Base-by-base conservation (phyloP, 2,888 invertebrate genomes). In the Phaedon cochleariae region DNA sequence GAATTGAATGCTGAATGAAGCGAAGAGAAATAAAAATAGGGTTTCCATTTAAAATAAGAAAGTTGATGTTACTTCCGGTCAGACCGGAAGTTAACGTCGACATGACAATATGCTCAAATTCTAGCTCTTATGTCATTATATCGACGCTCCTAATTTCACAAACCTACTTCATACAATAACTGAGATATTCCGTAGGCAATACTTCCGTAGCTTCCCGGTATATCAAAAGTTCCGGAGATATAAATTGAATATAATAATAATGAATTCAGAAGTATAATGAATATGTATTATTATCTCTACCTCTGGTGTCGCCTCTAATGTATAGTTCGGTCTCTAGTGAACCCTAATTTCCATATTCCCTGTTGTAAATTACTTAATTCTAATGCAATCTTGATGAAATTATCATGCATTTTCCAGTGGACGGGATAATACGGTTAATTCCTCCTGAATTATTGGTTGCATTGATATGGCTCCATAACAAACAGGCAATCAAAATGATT, bases 241-340 rank as follows among this genome's bases (percentile, higher is more conserved):
- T 62, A 51, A 57, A 62, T 62, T 62, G 51, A 58, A 62, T 52
- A 41, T 57, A 62, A 62, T 58, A 48, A 26, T 55, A 48, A 64
- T 52, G 53, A 53, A 64, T 59, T 34, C 59, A 37, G 10, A 15
- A 52, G 34, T 20, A 18, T 31, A 53, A 64, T 60, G 55, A 64
- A 59, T 64, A 65, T 65, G 49, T 53, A 65, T 58, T 61, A 58
- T 61, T 58, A 46, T 29, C 61, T 41, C 52, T 53, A 58, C 62
- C 52, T 59, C 46, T 59, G 17, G 31, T 54, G 58, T 53, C 20
- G 29, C 63, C 37, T 52, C 58, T 45, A 15, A 51, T 54, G 41
- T 41, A 52, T 49, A 52, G 59, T 51, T 45, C 20, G 46, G 29
- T 41, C 53, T 31, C 53, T 18, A 34, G 45, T 63, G 63, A 57